phyloP scores from a whole-genome alignment of 2,797 vertebrate genomes.

The Helostoma temminkii region DNA sequence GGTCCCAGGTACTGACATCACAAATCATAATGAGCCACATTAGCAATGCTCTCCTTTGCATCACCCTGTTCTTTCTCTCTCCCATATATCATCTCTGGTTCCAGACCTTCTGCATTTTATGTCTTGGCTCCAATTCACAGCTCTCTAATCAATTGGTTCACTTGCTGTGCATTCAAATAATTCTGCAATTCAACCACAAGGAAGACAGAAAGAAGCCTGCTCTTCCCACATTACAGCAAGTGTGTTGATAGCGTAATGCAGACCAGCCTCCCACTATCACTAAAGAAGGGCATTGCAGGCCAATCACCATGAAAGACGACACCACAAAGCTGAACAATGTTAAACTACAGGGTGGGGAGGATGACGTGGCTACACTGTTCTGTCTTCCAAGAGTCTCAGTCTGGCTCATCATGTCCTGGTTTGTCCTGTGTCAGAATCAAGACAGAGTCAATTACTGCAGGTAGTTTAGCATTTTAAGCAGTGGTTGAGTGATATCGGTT shows the following conservation, averaged over 20 bases:
- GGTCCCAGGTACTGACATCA: slow-evolving; percentile 27
- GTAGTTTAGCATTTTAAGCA: slow-evolving; percentile 13
- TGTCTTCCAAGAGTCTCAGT: slow-evolving; percentile 13
- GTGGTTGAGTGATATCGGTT: too few relatives aligned
- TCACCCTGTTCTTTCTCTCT: slow-evolving; percentile 16
- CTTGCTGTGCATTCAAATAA: slow-evolving; percentile 32
- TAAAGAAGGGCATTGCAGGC: slow-evolving; percentile 39
- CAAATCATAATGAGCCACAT: slow-evolving; percentile 34
- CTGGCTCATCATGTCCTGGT: slow-evolving; percentile 22
- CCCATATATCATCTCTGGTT: slow-evolving; percentile 12
- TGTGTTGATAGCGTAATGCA: slow-evolving; percentile 25
- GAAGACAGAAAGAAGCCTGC: background rate
- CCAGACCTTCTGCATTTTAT: slow-evolving; percentile 12
- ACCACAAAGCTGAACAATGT: slow-evolving; percentile 60
- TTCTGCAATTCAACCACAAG: background rate
- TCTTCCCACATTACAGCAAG: slow-evolving; percentile 4
- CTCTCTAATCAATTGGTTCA: slow-evolving; percentile 28
- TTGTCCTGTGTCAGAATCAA: slow-evolving; percentile 2
- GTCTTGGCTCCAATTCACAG: slow-evolving; percentile 29
- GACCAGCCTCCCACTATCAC: slow-evolving; percentile 39
- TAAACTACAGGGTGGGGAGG: slow-evolving; percentile 45
- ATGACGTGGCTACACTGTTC: slow-evolving; percentile 34
- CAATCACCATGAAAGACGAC: slow-evolving; percentile 58
- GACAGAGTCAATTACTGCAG: slow-evolving; percentile 6
- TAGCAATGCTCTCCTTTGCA: slow-evolving; percentile 26